These are phyloP conservation scores for Vanessa cardui DNA, from an alignment of 2,888 invertebrate genomes.

Conservation along the genomic window DNA sequence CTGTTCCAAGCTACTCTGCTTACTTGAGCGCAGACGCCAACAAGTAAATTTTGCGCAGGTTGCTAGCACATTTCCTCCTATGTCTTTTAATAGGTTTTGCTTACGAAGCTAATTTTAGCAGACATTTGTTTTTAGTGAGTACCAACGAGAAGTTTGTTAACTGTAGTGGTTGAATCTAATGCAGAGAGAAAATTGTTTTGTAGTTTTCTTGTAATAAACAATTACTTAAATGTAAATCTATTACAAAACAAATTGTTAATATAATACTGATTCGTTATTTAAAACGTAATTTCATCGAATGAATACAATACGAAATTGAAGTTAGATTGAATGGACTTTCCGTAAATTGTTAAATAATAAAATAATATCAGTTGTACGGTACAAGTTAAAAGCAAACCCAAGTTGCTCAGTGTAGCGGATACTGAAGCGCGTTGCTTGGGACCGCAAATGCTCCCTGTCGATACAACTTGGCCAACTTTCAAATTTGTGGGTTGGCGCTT, in stretches of 20 bases:
- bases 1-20: constrained; percentile 69
- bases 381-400: constrained; percentile 11
- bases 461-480: constrained; percentile 76
- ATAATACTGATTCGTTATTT: no score
- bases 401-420: constrained; percentile 43
- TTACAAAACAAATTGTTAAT: no score
- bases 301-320: no score
- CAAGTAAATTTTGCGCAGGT: constrained; percentile 73
- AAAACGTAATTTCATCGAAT: no score
- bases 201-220: no score
- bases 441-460: constrained; percentile 62
- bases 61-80: constrained; percentile 55
- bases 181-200: not conserved
- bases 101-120: constrained; percentile 24
- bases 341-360: not conserved
- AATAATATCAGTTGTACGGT: not conserved
- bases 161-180: not conserved
- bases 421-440: constrained; percentile 38
- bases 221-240: no score
- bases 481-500: constrained; percentile 78
- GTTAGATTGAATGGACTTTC: not conserved
- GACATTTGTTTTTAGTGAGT: constrained; percentile 6
- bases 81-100: constrained; percentile 45
- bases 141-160: not conserved
- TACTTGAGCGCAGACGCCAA: constrained; percentile 73